A percentile compares a stretch with the other conserved stretches of the same genome.
phyloP scores from a whole-genome alignment of 2,113 vertebrate species.

The Camelus dromedarius region DNA sequence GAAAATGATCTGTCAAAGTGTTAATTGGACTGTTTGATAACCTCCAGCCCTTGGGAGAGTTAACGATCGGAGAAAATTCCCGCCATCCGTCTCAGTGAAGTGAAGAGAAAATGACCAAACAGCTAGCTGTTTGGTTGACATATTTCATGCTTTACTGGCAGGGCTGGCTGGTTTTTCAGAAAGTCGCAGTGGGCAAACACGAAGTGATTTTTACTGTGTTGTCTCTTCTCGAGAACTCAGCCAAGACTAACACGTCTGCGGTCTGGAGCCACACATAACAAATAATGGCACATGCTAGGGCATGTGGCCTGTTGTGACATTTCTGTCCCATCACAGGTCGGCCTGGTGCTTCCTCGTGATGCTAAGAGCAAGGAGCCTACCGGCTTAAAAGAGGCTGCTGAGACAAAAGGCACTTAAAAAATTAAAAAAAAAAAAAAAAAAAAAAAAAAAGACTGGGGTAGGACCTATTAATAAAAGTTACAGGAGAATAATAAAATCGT shows the following conservation, averaged over 20 bases:
- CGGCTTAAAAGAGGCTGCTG: neutral
- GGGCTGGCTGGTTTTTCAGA: slow-evolving; percentile 51
- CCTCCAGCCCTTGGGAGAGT: slow-evolving; percentile 67
- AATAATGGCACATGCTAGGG: slow-evolving; percentile 27
- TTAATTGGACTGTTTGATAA: slow-evolving; percentile 83
- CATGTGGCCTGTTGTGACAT: neutral
- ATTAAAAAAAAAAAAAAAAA: neutral
- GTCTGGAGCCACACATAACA: slow-evolving; percentile 84
- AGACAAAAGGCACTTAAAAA: neutral
- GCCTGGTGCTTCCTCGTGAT: neutral
- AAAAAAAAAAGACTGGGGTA: neutral
- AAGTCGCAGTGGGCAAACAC: slow-evolving; percentile 68
- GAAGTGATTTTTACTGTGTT: slow-evolving; percentile 64
- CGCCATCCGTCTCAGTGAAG: slow-evolving; percentile 69
- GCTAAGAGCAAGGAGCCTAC: neutral
- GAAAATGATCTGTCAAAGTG: slow-evolving; percentile 82
- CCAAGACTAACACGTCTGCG: slow-evolving; percentile 49
- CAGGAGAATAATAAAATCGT: neutral
- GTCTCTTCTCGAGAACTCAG: slow-evolving; percentile 65
- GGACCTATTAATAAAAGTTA: neutral
- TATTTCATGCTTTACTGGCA: slow-evolving; percentile 66
- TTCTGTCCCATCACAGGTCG: neutral
- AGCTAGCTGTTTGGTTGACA: slow-evolving; percentile 74
- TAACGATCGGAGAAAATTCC: slow-evolving; percentile 67
- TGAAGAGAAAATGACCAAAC: slow-evolving; percentile 69